Percentiles rank a stretch among this genome's conserved stretches.
Evolutionary conservation across 2,113 vertebrate species (phyloP).

Genomic region (Ophthalmotilapia sp.): DNA sequence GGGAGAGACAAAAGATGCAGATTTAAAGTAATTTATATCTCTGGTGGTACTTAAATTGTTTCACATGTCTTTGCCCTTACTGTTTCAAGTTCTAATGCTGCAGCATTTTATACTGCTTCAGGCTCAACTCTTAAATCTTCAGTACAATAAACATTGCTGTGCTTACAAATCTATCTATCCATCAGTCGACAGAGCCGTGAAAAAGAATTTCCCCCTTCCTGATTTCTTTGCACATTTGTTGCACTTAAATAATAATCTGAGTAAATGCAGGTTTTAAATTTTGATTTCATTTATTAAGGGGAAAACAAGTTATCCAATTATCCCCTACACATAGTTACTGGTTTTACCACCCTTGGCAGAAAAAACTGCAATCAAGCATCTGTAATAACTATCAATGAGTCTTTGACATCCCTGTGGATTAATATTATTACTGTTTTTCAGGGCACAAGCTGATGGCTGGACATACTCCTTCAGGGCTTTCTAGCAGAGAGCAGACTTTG

Average conservation of each 20-base stretch:
- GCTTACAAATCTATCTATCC: neutral
- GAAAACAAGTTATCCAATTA: neutral
- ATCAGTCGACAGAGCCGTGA: neutral
- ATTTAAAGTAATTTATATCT: neutral
- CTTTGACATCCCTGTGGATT: neutral
- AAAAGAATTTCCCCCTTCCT: neutral
- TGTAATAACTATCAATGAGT: neutral
- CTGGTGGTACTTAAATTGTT: neutral
- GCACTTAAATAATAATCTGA: neutral
- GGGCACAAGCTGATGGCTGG: neutral
- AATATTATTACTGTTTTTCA: neutral
- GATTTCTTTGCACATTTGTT: neutral
- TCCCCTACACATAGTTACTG: neutral
- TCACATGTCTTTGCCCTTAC: neutral
- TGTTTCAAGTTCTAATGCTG: neutral
- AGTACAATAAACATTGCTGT: neutral
- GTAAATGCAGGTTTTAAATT: neutral
- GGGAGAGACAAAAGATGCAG: neutral
- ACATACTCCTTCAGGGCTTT: neutral
- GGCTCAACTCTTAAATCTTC: neutral
- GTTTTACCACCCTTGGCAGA: neutral
- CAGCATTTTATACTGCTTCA: neutral
- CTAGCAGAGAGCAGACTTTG: neutral
- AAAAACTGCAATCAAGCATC: neutral
- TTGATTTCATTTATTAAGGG: neutral